Evolutionary conservation across 2,888 invertebrate species (phyloP), one percentile per base, ranked within the genome.

Genomic region (Cryptus viduatorius): DNA sequence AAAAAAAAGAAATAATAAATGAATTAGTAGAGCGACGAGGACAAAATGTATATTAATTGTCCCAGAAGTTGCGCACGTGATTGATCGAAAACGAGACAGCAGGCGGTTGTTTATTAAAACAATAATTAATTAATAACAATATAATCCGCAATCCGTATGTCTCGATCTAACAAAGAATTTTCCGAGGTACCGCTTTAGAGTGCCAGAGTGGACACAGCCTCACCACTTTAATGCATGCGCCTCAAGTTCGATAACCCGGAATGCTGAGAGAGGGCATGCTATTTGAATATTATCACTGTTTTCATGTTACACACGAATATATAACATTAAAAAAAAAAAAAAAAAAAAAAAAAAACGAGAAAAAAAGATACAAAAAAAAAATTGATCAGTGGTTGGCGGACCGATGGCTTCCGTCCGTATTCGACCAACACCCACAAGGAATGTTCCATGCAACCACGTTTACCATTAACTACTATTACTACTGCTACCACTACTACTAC

Each of bases 261-360:
- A 87, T 86, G 86, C 86, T 85, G 76, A 85, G 82, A 86, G 86
- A 85, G 83, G 87, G 87, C 87, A 87, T 87, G 87, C 82, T 84
- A 82, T 85, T 86, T 81, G 72, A 85, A 85, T 83, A 85, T 87
- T 83, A 87, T 84, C 83, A 79, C 86, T 87, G 77, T 86, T 86
- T 85, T 79, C 83, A 86, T 85, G 83, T 86, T 86, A 83, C 82
- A 86, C 86, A 86, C 85, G 79, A 86, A 84, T 78, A 78, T 72
- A 84, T 71, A 68, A 85, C 67, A 82, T 53, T 79, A 50, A 46
- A 71, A 50, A 69, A 61, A 69, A 61, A 12, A 10, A 44, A 8
- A 7, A 73, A 31, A 61, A 24, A 14, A 56, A 75, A 73, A 29
- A 29, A 68, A 76, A 56, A 64, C 71, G 3, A 67, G 19, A 68